Percentiles rank a stretch among this genome's conserved stretches.
These are phyloP conservation scores for Leptura quadrifasciata DNA, from an alignment of 2,888 invertebrate genomes.

Conservation along the genomic window DNA sequence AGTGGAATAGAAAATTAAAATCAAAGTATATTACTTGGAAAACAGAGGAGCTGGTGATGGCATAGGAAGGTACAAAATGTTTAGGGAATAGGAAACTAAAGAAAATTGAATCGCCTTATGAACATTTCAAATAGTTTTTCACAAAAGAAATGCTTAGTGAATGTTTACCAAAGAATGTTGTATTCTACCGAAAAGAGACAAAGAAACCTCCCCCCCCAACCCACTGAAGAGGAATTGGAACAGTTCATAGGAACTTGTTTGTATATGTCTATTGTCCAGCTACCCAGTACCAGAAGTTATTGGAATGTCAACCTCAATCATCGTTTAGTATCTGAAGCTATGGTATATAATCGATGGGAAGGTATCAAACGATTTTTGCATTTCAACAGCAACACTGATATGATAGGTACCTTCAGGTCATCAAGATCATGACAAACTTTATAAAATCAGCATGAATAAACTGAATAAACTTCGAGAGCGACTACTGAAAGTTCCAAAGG, in stretches of 20 bases:
- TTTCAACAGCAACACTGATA: constrained; percentile 8
- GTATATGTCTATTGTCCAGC: constrained; percentile 21
- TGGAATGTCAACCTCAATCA: constrained; percentile 19
- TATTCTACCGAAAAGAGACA: constrained; percentile 5
- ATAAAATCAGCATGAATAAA: constrained; percentile 35
- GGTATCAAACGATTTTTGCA: constrained; percentile 25
- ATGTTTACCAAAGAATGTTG: constrained; percentile 8
- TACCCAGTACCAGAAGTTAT: constrained; percentile 15
- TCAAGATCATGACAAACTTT: constrained; percentile 9
- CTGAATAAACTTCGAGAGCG: constrained; percentile 29
- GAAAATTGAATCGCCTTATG: constrained; percentile 22
- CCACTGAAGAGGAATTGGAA: constrained; percentile 19
- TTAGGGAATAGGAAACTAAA: constrained; percentile 10
- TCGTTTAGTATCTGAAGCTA: constrained; percentile 23
- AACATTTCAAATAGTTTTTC: constrained; percentile 29
- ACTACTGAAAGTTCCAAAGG: constrained; percentile 39
- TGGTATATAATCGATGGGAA: constrained; percentile 24
- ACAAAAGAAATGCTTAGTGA: constrained; percentile 22
- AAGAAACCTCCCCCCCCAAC: constrained; percentile 1
- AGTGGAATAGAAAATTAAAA: constrained; percentile 20
- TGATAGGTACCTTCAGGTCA: neutral
- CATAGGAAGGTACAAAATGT: constrained; percentile 25
- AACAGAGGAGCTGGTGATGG: neutral
- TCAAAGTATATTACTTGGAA: neutral
- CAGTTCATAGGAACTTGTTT: constrained; percentile 27